Base-by-base conservation (phyloP, 2,888 invertebrate species). In the Eurois occulta region DNA sequence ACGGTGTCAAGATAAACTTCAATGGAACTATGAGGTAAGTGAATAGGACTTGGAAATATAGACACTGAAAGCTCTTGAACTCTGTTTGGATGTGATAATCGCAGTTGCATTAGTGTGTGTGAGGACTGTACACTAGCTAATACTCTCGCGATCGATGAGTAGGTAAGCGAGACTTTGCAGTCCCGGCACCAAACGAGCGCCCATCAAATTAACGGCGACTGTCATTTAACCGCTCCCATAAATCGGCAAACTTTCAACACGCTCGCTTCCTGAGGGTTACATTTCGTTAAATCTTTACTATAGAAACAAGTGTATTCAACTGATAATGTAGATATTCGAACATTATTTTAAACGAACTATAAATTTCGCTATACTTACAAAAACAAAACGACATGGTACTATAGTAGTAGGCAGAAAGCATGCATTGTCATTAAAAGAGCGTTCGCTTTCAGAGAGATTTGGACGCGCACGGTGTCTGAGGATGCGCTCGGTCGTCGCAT, bases 1-100 rank as follows among this genome's bases (percentile, higher is more conserved):
- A 98, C 91, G 98, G 98, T 13, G 97, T 98, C 85, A 97, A 97
- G 87, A 97, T 98, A 80, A 98, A 98, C 94, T 97, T 98, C 88
- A 97, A 98, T 83, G 97, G 97, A 86, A 97, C 98, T 24, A 97
- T 97, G 69, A 98, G 98, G 98, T 96, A 94, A 96, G 83, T 73
- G 2, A 75, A 24, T 18, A 0, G 0, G 1, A 38, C 16, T 21
- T 18, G 21, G 7, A 0, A 46, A 46, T 0, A 21, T 46, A 21
- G 21, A 21, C 46, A 46, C 46, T 21, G 21, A 7, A 18, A 18
- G 46, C 43, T 18, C 18, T 21, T 7, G 7, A 21, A 21, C 7
- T 46, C n/a, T n/a, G 5, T 4, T 43, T 43, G 16, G 5, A 16
- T 43, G 16, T 13, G 43, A 3, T 43, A 43, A 5, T 16, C 3